phyloP scores from a whole-genome alignment of 2,113 vertebrate species.

The Cyanoramphus novaezelandiae region DNA sequence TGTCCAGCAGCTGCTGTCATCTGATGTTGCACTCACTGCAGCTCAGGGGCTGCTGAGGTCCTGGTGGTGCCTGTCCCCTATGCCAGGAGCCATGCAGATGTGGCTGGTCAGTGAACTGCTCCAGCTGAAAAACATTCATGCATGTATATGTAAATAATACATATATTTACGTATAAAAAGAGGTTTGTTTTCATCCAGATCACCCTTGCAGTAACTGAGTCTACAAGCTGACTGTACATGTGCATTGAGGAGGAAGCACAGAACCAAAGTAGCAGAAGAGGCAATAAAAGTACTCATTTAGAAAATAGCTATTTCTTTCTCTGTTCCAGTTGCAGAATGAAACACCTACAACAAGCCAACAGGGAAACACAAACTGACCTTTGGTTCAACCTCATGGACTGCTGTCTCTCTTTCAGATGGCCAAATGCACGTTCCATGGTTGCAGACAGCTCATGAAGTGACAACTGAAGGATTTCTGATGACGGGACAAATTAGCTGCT shows the following conservation, averaged over 20 bases:
- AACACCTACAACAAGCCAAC: not conserved
- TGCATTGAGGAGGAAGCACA: not conserved
- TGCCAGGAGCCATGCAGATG: not conserved
- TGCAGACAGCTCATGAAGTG: accelerated
- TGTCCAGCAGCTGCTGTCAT: not conserved
- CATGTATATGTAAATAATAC: not conserved
- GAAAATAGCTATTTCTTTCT: not conserved
- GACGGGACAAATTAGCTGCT: not conserved
- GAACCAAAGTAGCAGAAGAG: not conserved
- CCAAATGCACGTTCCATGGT: not conserved
- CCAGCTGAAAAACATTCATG: not conserved
- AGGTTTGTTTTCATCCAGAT: not conserved
- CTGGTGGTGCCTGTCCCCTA: not conserved
- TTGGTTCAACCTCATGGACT: not conserved
- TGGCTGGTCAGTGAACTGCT: not conserved
- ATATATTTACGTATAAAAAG: not conserved
- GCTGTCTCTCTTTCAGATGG: not conserved
- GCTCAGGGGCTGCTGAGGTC: not conserved
- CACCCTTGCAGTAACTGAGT: not conserved
- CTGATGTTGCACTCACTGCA: not conserved
- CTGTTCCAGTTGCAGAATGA: not conserved
- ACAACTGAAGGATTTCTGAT: not conserved
- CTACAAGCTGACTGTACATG: not conserved
- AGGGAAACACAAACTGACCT: not conserved
- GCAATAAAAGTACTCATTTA: not conserved